Base-by-base conservation (phyloP, 2,113 vertebrate species). In the Oncorhynchus nerka region DNA sequence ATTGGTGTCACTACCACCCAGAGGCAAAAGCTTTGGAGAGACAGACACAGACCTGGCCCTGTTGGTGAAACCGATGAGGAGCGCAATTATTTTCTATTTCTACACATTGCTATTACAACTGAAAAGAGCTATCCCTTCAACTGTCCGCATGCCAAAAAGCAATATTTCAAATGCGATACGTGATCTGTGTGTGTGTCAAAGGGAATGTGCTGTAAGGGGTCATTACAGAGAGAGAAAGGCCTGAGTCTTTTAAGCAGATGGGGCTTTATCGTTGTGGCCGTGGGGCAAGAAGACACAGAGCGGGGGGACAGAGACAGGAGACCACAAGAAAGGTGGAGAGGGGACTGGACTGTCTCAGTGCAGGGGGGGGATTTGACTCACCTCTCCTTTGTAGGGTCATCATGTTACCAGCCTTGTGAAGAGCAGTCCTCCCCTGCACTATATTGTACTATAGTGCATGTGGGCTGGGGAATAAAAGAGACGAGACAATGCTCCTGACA, bases 321-420 rank as follows among this genome's bases (percentile, higher is more conserved):
- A 92, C 91, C 91, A 91, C 91, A 92, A 91, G 84, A 93, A 89
- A 91, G 88, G 79, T 81, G 75, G 80, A 85, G 86, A 89, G 73
- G 28, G 74, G 87, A 81, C 83, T 85, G 66, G 80, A 83, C 85
- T 22, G 91, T 89, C 90, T 90, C 85, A 76, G 76, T 74, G 79
- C n/a, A 79, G 78, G 32, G 26, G 26, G 82, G 80, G 87, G 80
- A 80, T 76, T 83, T 86, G 70, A 75, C 87, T 88, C 81, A 84
- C 84, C 88, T 79, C 73, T 83, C 72, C 91, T 93, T 93, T 94
- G 92, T 90, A 83, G 91, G 90, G 83, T 92, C 85, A 90, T 94
- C 93, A 68, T 84, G 87, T 94, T 94, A 91, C 93, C 85, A 39
- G 79, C 69, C 78, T 83, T 92, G 82, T 85, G 81, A 90, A 75